Base-by-base conservation (phyloP, 35 echinoderm and acorn worm genomes). In the Apostichopus californicus region DNA sequence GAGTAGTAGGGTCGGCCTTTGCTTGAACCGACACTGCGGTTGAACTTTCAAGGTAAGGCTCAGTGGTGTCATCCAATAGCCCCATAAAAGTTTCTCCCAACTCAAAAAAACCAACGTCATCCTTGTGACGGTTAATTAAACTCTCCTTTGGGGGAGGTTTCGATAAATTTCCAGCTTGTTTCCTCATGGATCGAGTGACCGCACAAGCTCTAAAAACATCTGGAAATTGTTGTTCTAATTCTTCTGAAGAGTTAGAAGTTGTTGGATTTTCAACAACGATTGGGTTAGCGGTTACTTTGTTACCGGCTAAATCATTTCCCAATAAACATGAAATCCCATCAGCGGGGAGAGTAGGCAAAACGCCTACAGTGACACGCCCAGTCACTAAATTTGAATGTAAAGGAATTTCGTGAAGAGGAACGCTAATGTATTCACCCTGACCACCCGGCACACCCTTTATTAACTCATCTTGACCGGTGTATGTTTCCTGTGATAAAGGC, bases 301-400 rank as follows among this genome's bases (percentile, higher is more conserved):
- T 55, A n/a, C 81, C 81, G 91, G 81, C 92, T 21, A 93, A 88
- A 64, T 93, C 92, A 60, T 93, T 89, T 25, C 92, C 92, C 12
- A 93, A 68, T 56, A 93, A 60, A 17, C 71, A 86, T 7, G 65
- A 70, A 10, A 92, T 25, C 55, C 71, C 73, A 9, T 90, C 20
- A 78, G 58, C n/a, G 54, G 89, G 89, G 12, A 90, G 56, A 8
- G 18, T 90, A 90, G 89, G 89, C n/a, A n/a, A n/a, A n/a, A n/a
- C n/a, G n/a, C n/a, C n/a, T n/a, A n/a, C n/a, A n/a, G n/a, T n/a
- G n/a, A n/a, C n/a, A n/a, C n/a, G n/a, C n/a, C n/a, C n/a, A n/a
- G n/a, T n/a, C n/a, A n/a, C n/a, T n/a, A n/a, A n/a, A n/a, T n/a
- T n/a, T n/a, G n/a, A n/a, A n/a, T n/a, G n/a, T n/a, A n/a, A n/a